Evolutionary conservation across 2,113 vertebrate species (phyloP), one percentile per base, ranked within the genome.

Genomic region (Stictonetta naevosa): DNA sequence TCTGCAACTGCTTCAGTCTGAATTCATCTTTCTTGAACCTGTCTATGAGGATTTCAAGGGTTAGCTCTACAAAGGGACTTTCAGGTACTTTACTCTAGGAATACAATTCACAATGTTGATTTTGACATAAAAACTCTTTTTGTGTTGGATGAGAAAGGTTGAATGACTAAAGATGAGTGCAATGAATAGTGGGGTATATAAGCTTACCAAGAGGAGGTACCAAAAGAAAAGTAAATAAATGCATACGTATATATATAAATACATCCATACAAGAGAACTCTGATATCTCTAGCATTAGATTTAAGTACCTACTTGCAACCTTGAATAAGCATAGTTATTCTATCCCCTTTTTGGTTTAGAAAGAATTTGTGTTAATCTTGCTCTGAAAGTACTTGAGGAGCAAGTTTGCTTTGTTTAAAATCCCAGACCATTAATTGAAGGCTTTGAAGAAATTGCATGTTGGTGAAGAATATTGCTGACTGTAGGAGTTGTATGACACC

Each of bases 21-120:
- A 94, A 86, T 78, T 83, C 13, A 8, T 71, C 69, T 68, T 90
- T 93, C 86, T 84, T 86, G 10, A 93, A 89, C 34, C 6, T 79
- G 46, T 31, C 44, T 73, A 28, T 48, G 56, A 80, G 40, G 67
- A 71, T 90, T 90, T 88, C 25, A 78, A 86, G 44, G 40, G 42
- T 84, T 94, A 86, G 42, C 13, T 46, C 77, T 80, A 81, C 60
- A 93, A 81, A 93, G 26, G 67, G 60, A 63, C 17, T 86, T 92
- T 56, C 42, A 74, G 46, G 33, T 83, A 48, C 44, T 64, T 93
- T 86, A 67, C 83, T 75, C 28, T 31, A 74, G 25, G 40, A 88
- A 77, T 46, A 13, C 28, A 77, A 93, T 78, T 90, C 38, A 67
- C 19, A 56, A 25, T 23, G 8, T 3, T 72, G 52, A 86, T 86